These are phyloP conservation scores for Megalonaias nervosa DNA, from an alignment of 1,140 invertebrate species.

Conservation along the genomic window DNA sequence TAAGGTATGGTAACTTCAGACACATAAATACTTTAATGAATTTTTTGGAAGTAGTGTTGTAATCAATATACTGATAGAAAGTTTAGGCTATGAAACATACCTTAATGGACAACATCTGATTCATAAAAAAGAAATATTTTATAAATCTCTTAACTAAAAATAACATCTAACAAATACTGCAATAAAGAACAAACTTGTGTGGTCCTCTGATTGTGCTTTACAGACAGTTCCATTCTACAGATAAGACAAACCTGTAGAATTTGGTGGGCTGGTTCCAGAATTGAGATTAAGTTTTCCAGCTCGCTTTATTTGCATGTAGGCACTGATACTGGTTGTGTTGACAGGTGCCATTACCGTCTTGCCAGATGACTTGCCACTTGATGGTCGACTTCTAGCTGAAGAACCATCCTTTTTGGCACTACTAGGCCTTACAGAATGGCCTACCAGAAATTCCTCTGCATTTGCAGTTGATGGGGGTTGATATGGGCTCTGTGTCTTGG, in stretches of 20 bases:
- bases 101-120: too few species aligned
- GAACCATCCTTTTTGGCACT: constrained; percentile 37
- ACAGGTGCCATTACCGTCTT: constrained; percentile 48
- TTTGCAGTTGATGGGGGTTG: too few species aligned
- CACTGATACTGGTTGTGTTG: constrained; percentile 57
- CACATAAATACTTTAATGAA: too few species aligned
- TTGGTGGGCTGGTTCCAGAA: background rate
- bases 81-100: too few species aligned
- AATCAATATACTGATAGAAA: too few species aligned
- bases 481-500: too few species aligned
- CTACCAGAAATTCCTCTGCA: constrained; percentile 47
- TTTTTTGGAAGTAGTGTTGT: too few species aligned
- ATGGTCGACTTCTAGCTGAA: constrained; percentile 6
- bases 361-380: constrained; percentile 36
- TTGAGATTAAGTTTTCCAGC: constrained; percentile 39
- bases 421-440: constrained; percentile 35
- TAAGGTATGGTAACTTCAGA: too few species aligned
- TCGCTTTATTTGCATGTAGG: constrained; percentile 62
- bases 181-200: background rate
- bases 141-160: too few species aligned
- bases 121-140: too few species aligned
- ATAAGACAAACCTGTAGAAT: constrained; percentile 13
- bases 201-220: background rate
- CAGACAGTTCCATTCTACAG: background rate
- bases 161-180: too few species aligned